These are phyloP conservation scores for Hippocampus comes DNA, from an alignment of 2,113 vertebrate species.

Conservation along the genomic window DNA sequence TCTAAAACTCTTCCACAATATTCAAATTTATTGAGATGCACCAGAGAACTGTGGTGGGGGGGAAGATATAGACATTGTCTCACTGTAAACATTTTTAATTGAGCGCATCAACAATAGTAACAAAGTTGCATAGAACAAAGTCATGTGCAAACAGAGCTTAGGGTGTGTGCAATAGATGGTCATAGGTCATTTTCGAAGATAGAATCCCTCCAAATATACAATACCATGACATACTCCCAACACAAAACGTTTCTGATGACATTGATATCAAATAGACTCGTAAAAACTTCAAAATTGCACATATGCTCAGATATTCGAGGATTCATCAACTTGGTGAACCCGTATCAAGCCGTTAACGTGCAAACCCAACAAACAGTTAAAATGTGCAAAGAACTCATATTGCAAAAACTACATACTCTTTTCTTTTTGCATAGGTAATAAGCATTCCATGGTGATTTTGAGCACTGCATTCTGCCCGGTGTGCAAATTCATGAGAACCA, in stretches of 20 bases:
- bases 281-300: slow-evolving; percentile 30
- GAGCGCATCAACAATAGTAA: slow-evolving; percentile 35
- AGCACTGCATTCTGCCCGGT: neutral
- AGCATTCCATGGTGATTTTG: neutral
- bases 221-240: neutral
- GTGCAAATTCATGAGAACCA: neutral
- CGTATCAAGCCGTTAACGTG: slow-evolving; percentile 27
- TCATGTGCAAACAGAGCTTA: slow-evolving; percentile 46
- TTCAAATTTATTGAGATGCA: neutral
- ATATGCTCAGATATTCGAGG: slow-evolving; percentile 30
- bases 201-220: neutral
- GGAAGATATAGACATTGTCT: slow-evolving; percentile 24
- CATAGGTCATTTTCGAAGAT: slow-evolving; percentile 26
- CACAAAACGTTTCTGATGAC: neutral
- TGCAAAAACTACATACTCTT: slow-evolving; percentile 17
- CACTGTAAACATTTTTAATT: slow-evolving; percentile 69
- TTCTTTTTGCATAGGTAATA: slow-evolving; percentile 43
- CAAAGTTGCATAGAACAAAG: slow-evolving; percentile 49
- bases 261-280: neutral
- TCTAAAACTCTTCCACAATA: neutral
- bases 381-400: slow-evolving; percentile 22
- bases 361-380: slow-evolving; percentile 30
- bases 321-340: slow-evolving; percentile 9
- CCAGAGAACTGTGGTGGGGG: neutral
- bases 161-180: slow-evolving; percentile 6